Evolutionary conservation across 2,113 vertebrate species (phyloP), one percentile per base, ranked within the genome.

Genomic region (Ochotona curzoniae): DNA sequence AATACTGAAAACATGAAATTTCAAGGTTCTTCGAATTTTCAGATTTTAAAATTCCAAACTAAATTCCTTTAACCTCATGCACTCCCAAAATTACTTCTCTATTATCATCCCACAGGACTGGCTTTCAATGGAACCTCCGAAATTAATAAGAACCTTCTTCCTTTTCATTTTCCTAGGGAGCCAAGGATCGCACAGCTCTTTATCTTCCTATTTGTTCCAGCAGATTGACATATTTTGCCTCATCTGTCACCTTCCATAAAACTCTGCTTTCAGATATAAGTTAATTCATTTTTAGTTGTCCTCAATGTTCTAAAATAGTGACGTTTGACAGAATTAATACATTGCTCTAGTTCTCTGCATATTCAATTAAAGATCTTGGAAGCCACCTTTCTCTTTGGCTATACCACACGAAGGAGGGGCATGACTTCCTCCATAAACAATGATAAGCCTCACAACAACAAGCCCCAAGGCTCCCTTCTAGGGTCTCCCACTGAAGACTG

Each of bases 291-390:
- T 91, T 92, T 93, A 74, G 94, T 97, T 97, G 66, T 93, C 95
- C 89, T 96, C 90, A 51, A 93, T 93, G 94, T 97, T 96, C 95
- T 95, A 96, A 96, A 97, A 96, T 95, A 95, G 93, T 96, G 95
- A 95, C 66, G 80, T 93, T 30, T 96, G 96, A 94, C 88, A 93
- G 94, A 96, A 96, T 97, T 96, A 97, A 97, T 96, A 94, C 96
- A 96, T 96, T 64, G 92, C 74, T 97, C 94, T 87, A 95, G 89
- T 87, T 92, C 95, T 97, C 79, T 82, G 70, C 92, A 89, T 54
- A 87, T 80, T 90, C 95, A 97, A 97, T 96, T 97, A 96, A 97
- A 93, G 90, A 93, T 96, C 79, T 69, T 44, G 67, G 95, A 95
- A 90, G 92, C 90, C 90, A 96, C 96, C 92, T 93, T 96, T 96